Percentiles rank a stretch among this genome's conserved stretches.
phyloP scores from a whole-genome alignment of 1,140 invertebrate genomes.

The Zophobas morio region DNA sequence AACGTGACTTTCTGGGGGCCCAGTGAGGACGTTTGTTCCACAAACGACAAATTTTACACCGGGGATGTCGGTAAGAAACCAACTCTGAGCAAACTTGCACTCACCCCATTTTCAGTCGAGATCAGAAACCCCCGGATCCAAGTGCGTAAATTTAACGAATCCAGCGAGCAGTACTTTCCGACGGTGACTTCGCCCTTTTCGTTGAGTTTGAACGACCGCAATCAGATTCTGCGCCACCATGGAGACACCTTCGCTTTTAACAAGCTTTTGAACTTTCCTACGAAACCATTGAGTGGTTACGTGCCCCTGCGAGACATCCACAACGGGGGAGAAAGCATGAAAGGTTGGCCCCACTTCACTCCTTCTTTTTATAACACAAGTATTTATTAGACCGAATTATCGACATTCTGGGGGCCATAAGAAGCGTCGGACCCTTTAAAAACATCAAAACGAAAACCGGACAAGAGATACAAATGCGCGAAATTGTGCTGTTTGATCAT shows the following conservation, averaged over 20 bases:
- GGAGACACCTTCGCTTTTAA: conserved; percentile 68
- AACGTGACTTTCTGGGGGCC: conserved; percentile 80
- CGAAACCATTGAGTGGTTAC: conserved; percentile 72
- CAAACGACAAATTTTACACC: conserved; percentile 73
- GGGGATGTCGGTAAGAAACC: conserved; percentile 74
- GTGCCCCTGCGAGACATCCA: conserved; percentile 71
- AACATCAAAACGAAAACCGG: conserved; percentile 71
- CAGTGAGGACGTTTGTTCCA: conserved; percentile 71
- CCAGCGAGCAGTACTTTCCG: conserved; percentile 74
- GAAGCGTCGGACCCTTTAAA: conserved; percentile 68
- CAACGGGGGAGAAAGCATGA: conserved; percentile 54
- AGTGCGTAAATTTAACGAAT: conserved; percentile 70
- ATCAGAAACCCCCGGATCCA: conserved; percentile 73
- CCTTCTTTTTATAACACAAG: neutral
- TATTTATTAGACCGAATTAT: conserved; percentile 54
- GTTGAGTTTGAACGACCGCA: conserved; percentile 75
- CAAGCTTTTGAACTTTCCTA: conserved; percentile 72
- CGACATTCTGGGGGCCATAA: conserved; percentile 71
- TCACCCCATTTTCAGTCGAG: conserved; percentile 71
- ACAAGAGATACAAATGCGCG: conserved; percentile 67
- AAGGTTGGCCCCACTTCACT: conserved; percentile 47
- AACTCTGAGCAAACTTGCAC: conserved; percentile 5
- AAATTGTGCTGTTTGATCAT: conserved; percentile 70
- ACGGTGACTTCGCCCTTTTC: conserved; percentile 74
- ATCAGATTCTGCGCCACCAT: conserved; percentile 72